Base-by-base conservation (phyloP, 2,113 vertebrate species). In the Silurus meridionalis region DNA sequence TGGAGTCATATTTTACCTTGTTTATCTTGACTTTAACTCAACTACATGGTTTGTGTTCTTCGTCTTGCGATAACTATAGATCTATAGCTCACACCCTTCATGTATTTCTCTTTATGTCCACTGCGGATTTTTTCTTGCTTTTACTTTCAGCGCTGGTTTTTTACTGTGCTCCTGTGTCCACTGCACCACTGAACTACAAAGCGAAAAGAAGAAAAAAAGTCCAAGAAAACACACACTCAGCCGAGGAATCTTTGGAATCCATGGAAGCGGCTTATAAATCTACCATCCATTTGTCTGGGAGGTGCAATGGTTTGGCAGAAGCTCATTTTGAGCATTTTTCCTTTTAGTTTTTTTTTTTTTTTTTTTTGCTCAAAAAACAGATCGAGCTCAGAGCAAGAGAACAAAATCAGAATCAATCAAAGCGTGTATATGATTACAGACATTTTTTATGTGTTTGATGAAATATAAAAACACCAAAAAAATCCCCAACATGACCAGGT, bases 271-370 rank as follows among this genome's bases (percentile, higher is more conserved):
- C 19, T 79, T 66, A 52, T 57, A 80, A 85, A 67, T 52, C 63
- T 60, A 58, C 84, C 63, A 66, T 64, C n/a, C 48, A 11, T 85
- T 85, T 78, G 74, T 85, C 50, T 64, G 78, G 83, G 74, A 85
- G 74, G 48, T 57, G 21, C 11, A 79, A 52, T 5, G 25, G 21
- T 48, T 55, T 79, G 17, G 74, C 50, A 23, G 5, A 7, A 9
- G n/a, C n/a, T 4, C 10, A 2, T 11, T 64, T 61, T 61, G 10
- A 21, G 15, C 67, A 48, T 46, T 74, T 37, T 28, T 37, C 37
- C 37, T 37, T 37, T 37, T 37, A 37, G 37, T 37, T 37, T 37
- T 37, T 37, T 37, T 37, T 37, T 37, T 37, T 37, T 6, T 61
- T 77, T 5, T 25, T 85, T 78, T 46, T 37, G 21, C n/a, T 17